Conservation (phyloP, 2,888 invertebrate genomes). For the Latrodectus elegans region DNA sequence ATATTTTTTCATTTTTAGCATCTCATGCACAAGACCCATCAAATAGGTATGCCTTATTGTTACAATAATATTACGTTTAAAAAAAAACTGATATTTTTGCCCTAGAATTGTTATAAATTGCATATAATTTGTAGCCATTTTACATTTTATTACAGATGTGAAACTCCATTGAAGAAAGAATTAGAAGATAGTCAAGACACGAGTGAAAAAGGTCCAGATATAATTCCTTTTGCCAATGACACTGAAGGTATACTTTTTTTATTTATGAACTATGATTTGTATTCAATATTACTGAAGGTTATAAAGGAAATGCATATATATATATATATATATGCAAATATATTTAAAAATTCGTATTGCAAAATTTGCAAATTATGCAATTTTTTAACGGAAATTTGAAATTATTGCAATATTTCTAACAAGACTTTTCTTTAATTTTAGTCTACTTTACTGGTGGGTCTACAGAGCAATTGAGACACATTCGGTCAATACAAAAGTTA, state of each 20-base stretch:
- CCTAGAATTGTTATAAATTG: no score
- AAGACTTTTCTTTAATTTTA: slow-evolving; percentile 10
- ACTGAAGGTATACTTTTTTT: slow-evolving; percentile 39
- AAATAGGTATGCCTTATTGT: no score
- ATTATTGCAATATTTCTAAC: neutral
- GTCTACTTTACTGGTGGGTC: slow-evolving; percentile 65
- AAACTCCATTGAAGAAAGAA: slow-evolving; percentile 64
- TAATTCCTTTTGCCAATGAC: slow-evolving; percentile 65
- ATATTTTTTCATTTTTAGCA: no score
- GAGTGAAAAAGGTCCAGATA: slow-evolving; percentile 60
- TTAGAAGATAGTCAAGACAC: slow-evolving; percentile 64
- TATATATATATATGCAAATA: no score
- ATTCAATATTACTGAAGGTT: no score
- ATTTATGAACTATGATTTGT: neutral
- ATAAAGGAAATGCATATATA: no score
- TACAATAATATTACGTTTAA: no score
- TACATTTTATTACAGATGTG: slow-evolving; percentile 41
- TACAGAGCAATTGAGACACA: slow-evolving; percentile 55
- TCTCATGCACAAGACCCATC: no score
- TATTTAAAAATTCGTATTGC: no score
- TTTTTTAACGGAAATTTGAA: no score
- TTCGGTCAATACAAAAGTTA: slow-evolving; percentile 57
- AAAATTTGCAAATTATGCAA: no score
- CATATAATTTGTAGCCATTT: neutral
- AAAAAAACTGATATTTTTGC: no score